Percentiles rank a stretch among this genome's conserved stretches.
phyloP scores from a whole-genome alignment of 2,113 vertebrate genomes.

The Sphaerodactylus townsendi region DNA sequence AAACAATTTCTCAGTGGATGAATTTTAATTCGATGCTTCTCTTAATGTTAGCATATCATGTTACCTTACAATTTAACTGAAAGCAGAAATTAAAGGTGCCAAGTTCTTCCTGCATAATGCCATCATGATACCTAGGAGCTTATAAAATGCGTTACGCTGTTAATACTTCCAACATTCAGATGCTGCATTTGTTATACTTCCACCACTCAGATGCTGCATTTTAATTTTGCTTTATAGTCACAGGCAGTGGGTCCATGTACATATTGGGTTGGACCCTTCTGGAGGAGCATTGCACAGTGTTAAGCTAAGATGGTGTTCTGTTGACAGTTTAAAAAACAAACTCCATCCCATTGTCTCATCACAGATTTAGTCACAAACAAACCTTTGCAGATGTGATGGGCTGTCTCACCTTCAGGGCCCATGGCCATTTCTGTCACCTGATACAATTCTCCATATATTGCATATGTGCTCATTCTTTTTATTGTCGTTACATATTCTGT shows the following conservation, averaged over 20 bases:
- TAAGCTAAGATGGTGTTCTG: no score
- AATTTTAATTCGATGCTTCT: conserved; percentile 16
- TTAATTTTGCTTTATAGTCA: neutral
- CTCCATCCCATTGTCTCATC: no score
- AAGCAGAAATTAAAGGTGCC: conserved; percentile 4
- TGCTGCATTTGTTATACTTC: neutral
- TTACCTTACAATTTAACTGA: conserved; percentile 1
- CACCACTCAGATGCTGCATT: no score
- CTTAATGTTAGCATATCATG: neutral
- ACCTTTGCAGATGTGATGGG: no score
- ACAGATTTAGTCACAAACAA: no score
- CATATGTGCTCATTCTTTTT: no score
- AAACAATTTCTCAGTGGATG: neutral
- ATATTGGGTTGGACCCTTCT: neutral
- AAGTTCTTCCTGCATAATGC: neutral
- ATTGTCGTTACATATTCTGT: neutral
- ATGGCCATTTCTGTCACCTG: neutral
- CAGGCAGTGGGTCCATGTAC: neutral
- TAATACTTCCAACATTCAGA: neutral
- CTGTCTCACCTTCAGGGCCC: neutral
- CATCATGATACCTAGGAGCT: neutral
- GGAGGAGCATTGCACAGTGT: no score
- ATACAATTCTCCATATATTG: neutral
- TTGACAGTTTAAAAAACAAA: no score
- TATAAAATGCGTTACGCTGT: neutral